Base-by-base conservation (phyloP, 2,797 vertebrate species). In the Cercopithecus mitis region DNA sequence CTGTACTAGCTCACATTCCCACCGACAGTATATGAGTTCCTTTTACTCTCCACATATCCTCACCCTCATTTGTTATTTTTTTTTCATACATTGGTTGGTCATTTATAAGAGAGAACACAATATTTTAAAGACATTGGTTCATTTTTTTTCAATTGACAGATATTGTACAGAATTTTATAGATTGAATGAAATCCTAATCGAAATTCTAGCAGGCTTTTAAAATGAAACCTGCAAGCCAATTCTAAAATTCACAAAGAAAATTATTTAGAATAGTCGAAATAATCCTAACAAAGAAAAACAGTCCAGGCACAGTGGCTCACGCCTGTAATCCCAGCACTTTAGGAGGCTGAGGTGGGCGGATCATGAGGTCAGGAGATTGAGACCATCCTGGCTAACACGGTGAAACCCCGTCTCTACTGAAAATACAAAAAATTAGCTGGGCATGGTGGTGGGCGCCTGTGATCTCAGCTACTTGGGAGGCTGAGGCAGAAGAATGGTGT, bases 181-280 rank as follows among this genome's bases (percentile, higher is more conserved):
- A 77, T 13, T 86, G n/a, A 50, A 17, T 80, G 17, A 4, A 91
- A 94, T 80, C 80, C n/a, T 80, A 67, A 25, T 61, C 50, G 73
- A 95, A 88, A 64, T 70, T 36, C 41, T 73, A 47, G 73, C 13
- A 85, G 22, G 27, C 14, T 89, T 89, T 85, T 85, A 15, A 64
- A 81, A 84, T 84, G 39, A 76, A 91, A 92, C 13, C 81, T 72
- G 41, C 20, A 85, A 89, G 30, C 30, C 80, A 88, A 80, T 58
- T 50, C 67, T 81, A 85, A 86, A 89, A 86, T 45, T 10, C 36
- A 47, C 52, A 50, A 57, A 39, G 52, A 94, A 86, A 77, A 67
- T 10, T 2, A 64, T 86, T 75, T 86, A 80, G 39, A 86, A 92
- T 9, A 85, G 8, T 19, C 45, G 86, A 70, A 87, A 95, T 87